Percentiles rank a stretch among this genome's conserved stretches.
Evolutionary conservation across 1,140 invertebrate species (phyloP).

Genomic region (Holcopasites calliopsidis): DNA sequence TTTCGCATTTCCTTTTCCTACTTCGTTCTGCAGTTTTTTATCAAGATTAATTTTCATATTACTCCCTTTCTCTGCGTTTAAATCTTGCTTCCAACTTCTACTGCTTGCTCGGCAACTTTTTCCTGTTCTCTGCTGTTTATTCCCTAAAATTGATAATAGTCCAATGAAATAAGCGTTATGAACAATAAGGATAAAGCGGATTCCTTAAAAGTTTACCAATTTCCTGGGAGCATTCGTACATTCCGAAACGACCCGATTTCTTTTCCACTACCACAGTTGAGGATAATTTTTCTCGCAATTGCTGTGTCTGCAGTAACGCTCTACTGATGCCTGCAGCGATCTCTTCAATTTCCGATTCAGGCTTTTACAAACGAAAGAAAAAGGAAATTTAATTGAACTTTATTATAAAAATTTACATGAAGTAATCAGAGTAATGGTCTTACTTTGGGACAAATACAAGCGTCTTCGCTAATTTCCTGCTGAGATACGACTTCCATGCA

Average conservation of each 20-base stretch:
- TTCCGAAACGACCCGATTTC: background rate
- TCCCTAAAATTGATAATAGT: background rate
- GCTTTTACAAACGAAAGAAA: background rate
- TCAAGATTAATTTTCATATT: background rate
- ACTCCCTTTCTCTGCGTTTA: background rate
- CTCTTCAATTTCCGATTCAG: conserved; percentile 16
- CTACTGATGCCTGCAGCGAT: conserved; percentile 61
- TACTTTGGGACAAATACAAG: conserved; percentile 72
- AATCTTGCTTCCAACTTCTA: background rate
- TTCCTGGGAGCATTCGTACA: background rate
- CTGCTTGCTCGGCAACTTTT: conserved; percentile 6
- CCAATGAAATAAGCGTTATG: background rate
- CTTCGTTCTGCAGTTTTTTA: background rate
- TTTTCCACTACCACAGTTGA: conserved; percentile 26
- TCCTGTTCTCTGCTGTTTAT: conserved; percentile 15
- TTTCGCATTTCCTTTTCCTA: background rate
- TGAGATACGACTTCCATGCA: conserved; percentile 56
- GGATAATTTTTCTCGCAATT: conserved; percentile 64
- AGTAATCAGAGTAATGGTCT: conserved; percentile 26
- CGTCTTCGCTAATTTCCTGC: conserved; percentile 53
- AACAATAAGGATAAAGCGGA: background rate
- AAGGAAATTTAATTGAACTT: background rate
- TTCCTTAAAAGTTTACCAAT: conserved; percentile 19
- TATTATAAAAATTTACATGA: background rate
- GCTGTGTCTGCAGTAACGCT: conserved; percentile 66